Evolutionary conservation across 2,888 invertebrate species (phyloP), one percentile per base, ranked within the genome.

Genomic region (Esperia sulphurella): DNA sequence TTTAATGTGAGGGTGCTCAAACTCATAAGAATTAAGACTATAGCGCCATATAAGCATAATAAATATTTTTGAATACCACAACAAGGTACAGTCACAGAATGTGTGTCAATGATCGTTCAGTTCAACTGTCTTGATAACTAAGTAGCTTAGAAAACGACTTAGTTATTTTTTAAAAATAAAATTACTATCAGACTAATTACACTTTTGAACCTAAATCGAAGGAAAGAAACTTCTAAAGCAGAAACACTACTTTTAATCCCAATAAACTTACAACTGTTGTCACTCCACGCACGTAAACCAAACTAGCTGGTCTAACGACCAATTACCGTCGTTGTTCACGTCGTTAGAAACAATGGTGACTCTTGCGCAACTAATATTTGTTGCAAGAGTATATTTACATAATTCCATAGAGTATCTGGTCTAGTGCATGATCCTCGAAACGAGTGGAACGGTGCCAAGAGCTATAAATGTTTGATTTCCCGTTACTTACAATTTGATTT

Each of bases 401-500:
- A 49, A 45, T 43, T 35, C 45, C 12, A 35, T 1, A 35, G 12
- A 29, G 30, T 41, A 41, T 30, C 41, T 30, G 29, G n/a, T 21
- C 21, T 35, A 33, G 35, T 35, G n/a, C 35, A 21, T 29, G 43
- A 33, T 29, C 14, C 35, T 13, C 10, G 50, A 54, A 48, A 52
- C 61, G 52, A 52, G 57, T 75, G 75, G 75, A 72, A 62, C 57
- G 33, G 50, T 63, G 78, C 77, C 76, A 76, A 74, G 48, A 55
- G 65, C 62, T 71, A 75, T 75, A 75, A 76, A 76, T 72, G 70
- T 74, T 76, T 70, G 74, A 75, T 75, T 68, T 66, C 56, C 63
- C 65, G 60, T 58, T 56, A 57, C 55, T 50, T 56, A 51, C 67
- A 58, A 62, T 71, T 68, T 67, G 61, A 71, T 68, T 71, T 61